These are phyloP conservation scores for Parnassius apollo DNA, from an alignment of 2,888 invertebrate genomes.

Conservation along the genomic window DNA sequence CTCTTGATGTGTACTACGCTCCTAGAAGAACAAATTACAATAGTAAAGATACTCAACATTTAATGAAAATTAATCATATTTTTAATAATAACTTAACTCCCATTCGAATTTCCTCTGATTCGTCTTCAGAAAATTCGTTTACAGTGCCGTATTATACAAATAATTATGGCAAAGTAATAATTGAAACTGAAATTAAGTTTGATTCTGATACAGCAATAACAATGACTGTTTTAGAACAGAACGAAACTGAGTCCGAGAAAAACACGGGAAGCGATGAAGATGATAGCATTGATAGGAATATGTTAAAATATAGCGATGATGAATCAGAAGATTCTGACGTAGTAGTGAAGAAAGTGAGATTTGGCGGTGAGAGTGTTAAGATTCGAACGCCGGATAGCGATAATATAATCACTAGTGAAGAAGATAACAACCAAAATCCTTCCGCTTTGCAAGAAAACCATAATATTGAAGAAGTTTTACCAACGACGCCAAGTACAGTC, in stretches of 20 bases:
- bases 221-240: conserved; percentile 91
- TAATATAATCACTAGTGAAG: conserved; percentile 82
- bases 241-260: conserved; percentile 71
- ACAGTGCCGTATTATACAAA: conserved; percentile 59
- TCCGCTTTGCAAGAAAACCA: conserved; percentile 28
- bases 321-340: conserved; percentile 82
- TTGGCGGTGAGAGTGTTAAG: conserved; percentile 93
- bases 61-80: conserved; percentile 63
- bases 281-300: conserved; percentile 70
- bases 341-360: conserved; percentile 86
- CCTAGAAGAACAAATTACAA: conserved; percentile 55
- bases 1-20: conserved; percentile 71
- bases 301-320: conserved; percentile 83
- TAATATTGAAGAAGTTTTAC: conserved; percentile 32
- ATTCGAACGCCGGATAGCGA: conserved; percentile 93
- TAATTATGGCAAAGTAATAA: conserved; percentile 84
- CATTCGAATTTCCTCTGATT: conserved; percentile 61
- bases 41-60: conserved; percentile 51
- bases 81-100: conserved; percentile 55
- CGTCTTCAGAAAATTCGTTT: conserved; percentile 84
- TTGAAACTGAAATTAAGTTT: conserved; percentile 92
- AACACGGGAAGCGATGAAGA: conserved; percentile 72
- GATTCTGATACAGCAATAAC: conserved; percentile 90
- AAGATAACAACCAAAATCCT: conserved; percentile 56
- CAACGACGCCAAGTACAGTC: conserved; percentile 48